Percentiles rank a stretch among this genome's conserved stretches.
Evolutionary conservation across 2,888 invertebrate genomes (phyloP).

Genomic region (Xestia sexstrigata): DNA sequence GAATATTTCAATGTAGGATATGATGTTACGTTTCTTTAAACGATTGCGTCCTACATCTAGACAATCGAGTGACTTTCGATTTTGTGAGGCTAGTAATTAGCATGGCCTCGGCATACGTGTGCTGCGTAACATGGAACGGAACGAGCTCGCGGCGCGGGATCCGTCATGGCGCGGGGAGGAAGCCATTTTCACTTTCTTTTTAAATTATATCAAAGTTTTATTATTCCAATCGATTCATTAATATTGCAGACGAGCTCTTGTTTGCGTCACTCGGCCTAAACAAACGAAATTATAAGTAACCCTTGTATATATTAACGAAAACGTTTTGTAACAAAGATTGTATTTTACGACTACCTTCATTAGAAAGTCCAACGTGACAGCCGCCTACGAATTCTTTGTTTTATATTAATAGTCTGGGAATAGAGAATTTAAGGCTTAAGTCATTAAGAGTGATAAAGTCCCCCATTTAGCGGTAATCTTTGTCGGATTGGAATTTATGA

Average conservation of each 20-base stretch:
- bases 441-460: constrained; percentile 26
- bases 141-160: constrained; percentile 76
- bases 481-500: constrained; percentile 42
- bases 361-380: constrained; percentile 52
- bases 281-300: constrained; percentile 68
- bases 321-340: constrained; percentile 57
- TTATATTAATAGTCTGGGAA: constrained; percentile 33
- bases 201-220: constrained; percentile 82
- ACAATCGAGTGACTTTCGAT: constrained; percentile 85
- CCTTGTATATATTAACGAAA: constrained; percentile 57
- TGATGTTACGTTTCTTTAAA: constrained; percentile 78
- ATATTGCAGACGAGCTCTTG: constrained; percentile 73
- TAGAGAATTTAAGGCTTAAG: constrained; percentile 32
- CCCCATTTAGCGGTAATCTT: constrained; percentile 35
- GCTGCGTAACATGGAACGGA: constrained; percentile 86
- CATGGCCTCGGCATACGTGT: constrained; percentile 87
- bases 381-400: constrained; percentile 35
- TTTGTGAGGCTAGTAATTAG: constrained; percentile 89
- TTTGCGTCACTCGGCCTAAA: constrained; percentile 73
- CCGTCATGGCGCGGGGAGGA: constrained; percentile 74
- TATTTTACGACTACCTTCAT: constrained; percentile 46
- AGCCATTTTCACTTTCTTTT: constrained; percentile 88
- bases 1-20: constrained; percentile 71
- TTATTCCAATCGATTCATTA: constrained; percentile 80
- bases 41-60: constrained; percentile 81